Base-by-base conservation (phyloP, 2,113 vertebrate genomes). In the Agelaius phoeniceus region DNA sequence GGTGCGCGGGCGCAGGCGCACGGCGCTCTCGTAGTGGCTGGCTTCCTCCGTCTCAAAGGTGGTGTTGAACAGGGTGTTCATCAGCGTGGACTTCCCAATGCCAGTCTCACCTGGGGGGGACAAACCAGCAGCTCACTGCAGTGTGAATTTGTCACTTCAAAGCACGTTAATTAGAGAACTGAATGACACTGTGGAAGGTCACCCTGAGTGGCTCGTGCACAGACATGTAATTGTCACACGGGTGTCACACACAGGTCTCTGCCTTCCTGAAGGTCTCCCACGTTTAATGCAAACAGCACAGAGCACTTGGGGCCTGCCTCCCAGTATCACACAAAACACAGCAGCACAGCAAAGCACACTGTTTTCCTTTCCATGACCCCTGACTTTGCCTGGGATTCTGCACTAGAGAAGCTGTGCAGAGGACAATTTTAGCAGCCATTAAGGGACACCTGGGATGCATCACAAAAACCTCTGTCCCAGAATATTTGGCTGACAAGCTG, bases 1-100 rank as follows among this genome's bases (percentile, higher is more conserved):
- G 8, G 99, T 99, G 84, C 99, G 98, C 3, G 99, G 99, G 92
- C 99, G 98, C 91, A 99, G 86, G 94, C 98, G 98, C 21, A 99
- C 99, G 0, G 97, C 95, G 1, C 98, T 98, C 97, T 99, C 99
- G 2, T 99, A 99, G 92, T 99, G 99, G 71, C 99, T 99, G 31
- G 99, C 99, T 76, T 99, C 99, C 63, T 99, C 99, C 0, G 99
- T 99, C 97, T 99, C 99, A 10, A 99, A 99, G 17, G 98, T 99
- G 26, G 99, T 99, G 94, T 99, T 99, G 97, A 99, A 99, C 26
- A 99, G 99, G 0, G 99, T 99, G 91, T 99, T 99, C 99, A 99
- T 99, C 65, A 99, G 97, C 0, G 99, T 99, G 7, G 99, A 99
- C 84, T 99, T 99, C 89, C 99, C 99, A 7, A 99, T 99, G 74